Evolutionary conservation across 2,888 invertebrate species (phyloP).

Genomic region (Aporophyla lueneburgensis): DNA sequence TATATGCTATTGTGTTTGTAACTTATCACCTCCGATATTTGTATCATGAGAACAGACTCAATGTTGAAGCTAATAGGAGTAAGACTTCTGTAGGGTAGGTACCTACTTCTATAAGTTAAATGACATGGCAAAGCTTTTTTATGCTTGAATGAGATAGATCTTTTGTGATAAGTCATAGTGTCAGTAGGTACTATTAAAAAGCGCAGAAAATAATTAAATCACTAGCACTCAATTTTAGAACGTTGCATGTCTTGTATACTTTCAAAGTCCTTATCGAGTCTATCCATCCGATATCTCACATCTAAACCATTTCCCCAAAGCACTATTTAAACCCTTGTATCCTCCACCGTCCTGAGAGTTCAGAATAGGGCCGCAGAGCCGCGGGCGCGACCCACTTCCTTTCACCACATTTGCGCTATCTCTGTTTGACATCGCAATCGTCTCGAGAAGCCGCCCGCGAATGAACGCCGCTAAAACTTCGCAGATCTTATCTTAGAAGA

Average conservation of each 20-base stretch:
- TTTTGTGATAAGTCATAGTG: too few species aligned
- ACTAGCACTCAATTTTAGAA: not conserved
- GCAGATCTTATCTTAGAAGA: slow-evolving; percentile 53
- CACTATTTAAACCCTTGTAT: not conserved
- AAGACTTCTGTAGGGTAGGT: too few species aligned
- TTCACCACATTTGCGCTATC: slow-evolving; percentile 87
- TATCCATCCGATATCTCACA: not conserved
- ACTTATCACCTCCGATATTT: not conserved
- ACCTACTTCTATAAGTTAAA: too few species aligned
- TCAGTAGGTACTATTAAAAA: too few species aligned
- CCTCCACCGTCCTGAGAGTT: slow-evolving; percentile 40
- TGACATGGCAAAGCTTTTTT: too few species aligned
- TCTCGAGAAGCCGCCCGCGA: slow-evolving; percentile 69
- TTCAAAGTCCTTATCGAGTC: not conserved
- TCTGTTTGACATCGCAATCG: slow-evolving; percentile 89
- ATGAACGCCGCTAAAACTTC: slow-evolving; percentile 55
- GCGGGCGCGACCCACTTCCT: slow-evolving; percentile 88
- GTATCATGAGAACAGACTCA: too few species aligned
- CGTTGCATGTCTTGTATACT: too few species aligned
- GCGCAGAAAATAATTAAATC: not conserved
- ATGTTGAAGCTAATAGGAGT: too few species aligned
- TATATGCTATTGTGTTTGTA: not conserved
- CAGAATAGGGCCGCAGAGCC: slow-evolving; percentile 72
- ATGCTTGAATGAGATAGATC: too few species aligned
- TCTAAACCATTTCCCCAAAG: slow-evolving; percentile 18